phyloP scores from a whole-genome alignment of 2,888 invertebrate genomes.

The Drosophila buzzatii region DNA sequence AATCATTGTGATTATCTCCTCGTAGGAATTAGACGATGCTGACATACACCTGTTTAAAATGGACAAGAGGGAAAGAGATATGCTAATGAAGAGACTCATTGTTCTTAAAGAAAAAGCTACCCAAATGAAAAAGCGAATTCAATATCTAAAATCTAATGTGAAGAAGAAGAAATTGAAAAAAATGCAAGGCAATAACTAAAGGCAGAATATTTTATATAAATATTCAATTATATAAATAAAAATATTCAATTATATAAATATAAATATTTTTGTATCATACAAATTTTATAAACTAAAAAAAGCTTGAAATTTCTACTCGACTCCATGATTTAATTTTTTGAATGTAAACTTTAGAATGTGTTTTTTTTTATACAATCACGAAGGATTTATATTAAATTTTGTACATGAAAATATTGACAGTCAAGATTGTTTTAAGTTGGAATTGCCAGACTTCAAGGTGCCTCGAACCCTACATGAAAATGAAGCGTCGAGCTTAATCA shows the following conservation, averaged over 20 bases:
- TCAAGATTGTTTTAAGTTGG: too few species aligned
- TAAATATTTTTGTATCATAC: neutral
- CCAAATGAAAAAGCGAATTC: neutral
- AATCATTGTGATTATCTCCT: too few species aligned
- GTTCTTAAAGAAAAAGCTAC: neutral
- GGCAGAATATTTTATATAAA: neutral
- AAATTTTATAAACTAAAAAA: too few species aligned
- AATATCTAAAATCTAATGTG: neutral
- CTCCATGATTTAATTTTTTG: too few species aligned
- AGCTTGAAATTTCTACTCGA: too few species aligned
- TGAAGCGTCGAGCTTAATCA: too few species aligned
- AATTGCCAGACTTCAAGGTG: too few species aligned
- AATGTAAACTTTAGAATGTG: too few species aligned
- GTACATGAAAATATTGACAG: too few species aligned
- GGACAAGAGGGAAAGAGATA: neutral
- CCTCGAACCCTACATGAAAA: too few species aligned
- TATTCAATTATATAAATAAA: neutral
- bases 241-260: neutral
- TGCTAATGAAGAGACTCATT: neutral
- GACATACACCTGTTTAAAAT: neutral
- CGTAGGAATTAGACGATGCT: neutral
- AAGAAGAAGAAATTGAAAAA: neutral
- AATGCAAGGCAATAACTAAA: neutral
- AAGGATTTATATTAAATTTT: too few species aligned
- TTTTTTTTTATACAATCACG: too few species aligned